Base-by-base conservation (phyloP, 1,140 invertebrate genomes). In the Papilio dardanus region DNA sequence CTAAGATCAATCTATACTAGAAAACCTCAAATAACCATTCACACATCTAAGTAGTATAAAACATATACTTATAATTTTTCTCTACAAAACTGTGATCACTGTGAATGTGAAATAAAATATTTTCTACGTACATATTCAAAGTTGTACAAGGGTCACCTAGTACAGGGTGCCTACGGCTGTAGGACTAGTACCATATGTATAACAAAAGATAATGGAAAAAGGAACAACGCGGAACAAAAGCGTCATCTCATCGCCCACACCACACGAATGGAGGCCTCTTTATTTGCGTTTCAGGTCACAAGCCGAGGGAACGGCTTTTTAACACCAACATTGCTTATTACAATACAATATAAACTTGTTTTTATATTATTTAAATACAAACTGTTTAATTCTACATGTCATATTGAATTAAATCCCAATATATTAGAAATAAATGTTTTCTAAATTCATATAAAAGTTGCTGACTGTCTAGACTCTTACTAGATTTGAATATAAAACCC, bases 171-270 rank as follows among this genome's bases (percentile, higher is more conserved):
- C 54, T 28, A 14, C 24, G 24, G 54, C 35, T 68, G 19, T 37
- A 68, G 66, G 67, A 68, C 67, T 68, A 42, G 66, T 3, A 40
- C 35, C 8, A 40, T 37, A 40, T 62, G 54, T 62, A 62, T 28
- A 62, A 58, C 66, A 40, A 40, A 24, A 71, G 68, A 71, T 71
- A 71, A 71, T 71, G 68, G 68, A 71, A 71, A 71, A 71, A 71
- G 35, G 68, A 71, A 71, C 68, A 71, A 42, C 68, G 68, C 19
- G 4, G 68, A 71, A 71, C 68, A 71, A 71, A 71, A 71, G 68
- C 68, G 37, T 71, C 37, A 71, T 71, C 68, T 28, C 68, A 71
- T 42, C 66, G 66, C 33, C 66, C 33, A 24, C 66, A 40, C 66
- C 66, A 68, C 37, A 31, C 68, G 28, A 42, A 50, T 71, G 50